phyloP scores from a whole-genome alignment of 2,888 invertebrate genomes.

The Eupelmus urozonus region DNA sequence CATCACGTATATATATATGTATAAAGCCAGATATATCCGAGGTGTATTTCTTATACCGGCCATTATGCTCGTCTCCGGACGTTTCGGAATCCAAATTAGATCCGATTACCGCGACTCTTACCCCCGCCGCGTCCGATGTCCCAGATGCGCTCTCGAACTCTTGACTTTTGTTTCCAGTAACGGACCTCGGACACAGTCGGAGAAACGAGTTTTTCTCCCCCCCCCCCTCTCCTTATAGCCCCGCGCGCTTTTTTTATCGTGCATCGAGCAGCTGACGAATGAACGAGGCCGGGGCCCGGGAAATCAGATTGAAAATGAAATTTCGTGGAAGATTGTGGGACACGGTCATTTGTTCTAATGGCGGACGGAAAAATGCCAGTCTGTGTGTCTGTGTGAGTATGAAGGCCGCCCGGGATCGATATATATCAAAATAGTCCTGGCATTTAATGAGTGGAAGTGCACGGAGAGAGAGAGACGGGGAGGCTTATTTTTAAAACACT shows the following conservation, averaged over 20 bases:
- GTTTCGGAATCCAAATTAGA: conserved; percentile 51
- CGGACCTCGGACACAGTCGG: conserved; percentile 13
- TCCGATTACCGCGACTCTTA: conserved; percentile 50
- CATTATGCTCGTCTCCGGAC: conserved; percentile 23
- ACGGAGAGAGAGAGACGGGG: no score
- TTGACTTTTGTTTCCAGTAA: conserved; percentile 41
- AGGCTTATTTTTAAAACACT: not conserved
- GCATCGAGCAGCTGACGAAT: not conserved
- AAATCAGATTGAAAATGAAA: conserved; percentile 52
- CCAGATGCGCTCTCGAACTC: not conserved
- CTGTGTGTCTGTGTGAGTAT: not conserved
- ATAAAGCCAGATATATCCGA: conserved; percentile 27
- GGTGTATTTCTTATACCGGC: conserved; percentile 38
- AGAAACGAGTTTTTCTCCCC: conserved; percentile 41
- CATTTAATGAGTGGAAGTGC: conserved; percentile 2
- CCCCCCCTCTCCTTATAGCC: conserved; percentile 11
- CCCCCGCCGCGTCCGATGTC: not conserved
- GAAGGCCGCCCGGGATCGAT: not conserved
- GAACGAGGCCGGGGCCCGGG: not conserved
- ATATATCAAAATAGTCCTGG: not conserved
- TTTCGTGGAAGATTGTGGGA: conserved; percentile 36
- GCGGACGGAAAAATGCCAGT: not conserved
- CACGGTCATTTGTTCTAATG: not conserved
- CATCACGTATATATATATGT: no score
- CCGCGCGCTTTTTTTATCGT: conserved; percentile 15